phyloP scores from a whole-genome alignment of 2,888 invertebrate species.

The Cylloceria caligata region DNA sequence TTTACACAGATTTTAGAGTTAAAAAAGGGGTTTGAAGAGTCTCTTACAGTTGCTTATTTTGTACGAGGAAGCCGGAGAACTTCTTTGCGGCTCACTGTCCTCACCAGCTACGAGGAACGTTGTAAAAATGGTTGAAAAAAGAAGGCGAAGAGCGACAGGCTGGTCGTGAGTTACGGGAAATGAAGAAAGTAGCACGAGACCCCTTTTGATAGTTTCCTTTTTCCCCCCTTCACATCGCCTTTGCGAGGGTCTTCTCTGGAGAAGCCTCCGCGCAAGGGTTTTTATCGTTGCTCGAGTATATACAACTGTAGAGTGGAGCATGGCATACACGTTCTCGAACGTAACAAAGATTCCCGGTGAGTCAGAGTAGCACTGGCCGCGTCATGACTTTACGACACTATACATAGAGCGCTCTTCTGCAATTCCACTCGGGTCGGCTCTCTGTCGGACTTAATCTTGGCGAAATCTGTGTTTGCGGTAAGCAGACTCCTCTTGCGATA shows the following conservation, averaged over 20 bases:
- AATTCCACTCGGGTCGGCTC: conserved; percentile 22
- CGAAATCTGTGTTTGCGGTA: conserved; percentile 50
- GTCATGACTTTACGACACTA: conserved; percentile 61
- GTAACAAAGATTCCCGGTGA: conserved; percentile 46
- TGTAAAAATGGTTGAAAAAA: conserved; percentile 18
- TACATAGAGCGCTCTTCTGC: conserved; percentile 30
- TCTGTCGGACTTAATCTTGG: conserved; percentile 39
- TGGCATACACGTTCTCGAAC: conserved; percentile 29
- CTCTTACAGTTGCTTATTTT: not conserved
- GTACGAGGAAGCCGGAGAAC: not conserved
- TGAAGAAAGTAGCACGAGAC: conserved; percentile 60
- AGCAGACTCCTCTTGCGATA: conserved; percentile 42
- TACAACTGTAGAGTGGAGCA: not conserved
- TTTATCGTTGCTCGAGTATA: conserved; percentile 49
- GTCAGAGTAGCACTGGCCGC: conserved; percentile 58
- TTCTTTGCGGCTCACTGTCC: conserved; percentile 49
- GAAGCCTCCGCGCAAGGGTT: conserved; percentile 35
- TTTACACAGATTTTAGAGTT: conserved; percentile 15
- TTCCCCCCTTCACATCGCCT: conserved; percentile 5
- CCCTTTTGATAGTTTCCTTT: conserved; percentile 44
- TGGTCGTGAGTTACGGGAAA: conserved; percentile 44
- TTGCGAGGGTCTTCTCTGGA: conserved; percentile 18
- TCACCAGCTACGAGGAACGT: conserved; percentile 3
- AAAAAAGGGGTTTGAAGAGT: conserved; percentile 12
- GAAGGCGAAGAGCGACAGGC: not conserved